Conservation (phyloP, 2,888 invertebrate genomes). For the Entomobrya proxima region DNA sequence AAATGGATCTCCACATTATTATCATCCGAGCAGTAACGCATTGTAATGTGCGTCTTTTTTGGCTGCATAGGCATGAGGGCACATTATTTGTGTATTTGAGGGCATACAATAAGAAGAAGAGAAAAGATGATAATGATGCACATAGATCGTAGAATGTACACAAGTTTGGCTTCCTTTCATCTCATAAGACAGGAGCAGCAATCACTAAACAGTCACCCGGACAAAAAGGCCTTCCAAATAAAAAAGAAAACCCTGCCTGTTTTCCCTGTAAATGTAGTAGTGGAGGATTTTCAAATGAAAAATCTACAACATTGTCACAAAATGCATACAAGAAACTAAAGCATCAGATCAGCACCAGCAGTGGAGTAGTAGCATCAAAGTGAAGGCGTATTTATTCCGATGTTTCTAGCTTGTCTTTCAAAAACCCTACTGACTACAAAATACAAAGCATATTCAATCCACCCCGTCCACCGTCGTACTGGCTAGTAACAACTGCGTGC, state of each 20-base stretch:
- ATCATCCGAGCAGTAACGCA: background rate
- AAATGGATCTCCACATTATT: background rate
- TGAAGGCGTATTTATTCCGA: conserved; percentile 5
- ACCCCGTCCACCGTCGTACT: background rate
- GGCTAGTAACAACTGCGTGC: conserved; percentile 14
- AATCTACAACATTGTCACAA: background rate
- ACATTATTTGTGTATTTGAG: background rate
- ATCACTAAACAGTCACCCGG: background rate
- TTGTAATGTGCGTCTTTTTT: background rate
- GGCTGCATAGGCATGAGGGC: too few relatives aligned
- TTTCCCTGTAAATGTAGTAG: background rate
- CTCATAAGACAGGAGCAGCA: background rate
- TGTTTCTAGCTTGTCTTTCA: conserved; percentile 31
- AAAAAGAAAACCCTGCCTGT: background rate
- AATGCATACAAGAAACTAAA: background rate
- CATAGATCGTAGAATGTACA: background rate
- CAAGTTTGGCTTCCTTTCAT: conserved; percentile 5
- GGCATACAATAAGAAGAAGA: background rate
- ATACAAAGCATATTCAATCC: background rate
- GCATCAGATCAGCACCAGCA: background rate
- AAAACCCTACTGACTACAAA: background rate
- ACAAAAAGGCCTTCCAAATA: background rate
- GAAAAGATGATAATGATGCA: background rate
- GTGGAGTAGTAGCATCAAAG: too few relatives aligned
- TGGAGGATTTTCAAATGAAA: background rate